Conservation (phyloP, 2,797 vertebrate genomes). For the Echeneis naucrates region DNA sequence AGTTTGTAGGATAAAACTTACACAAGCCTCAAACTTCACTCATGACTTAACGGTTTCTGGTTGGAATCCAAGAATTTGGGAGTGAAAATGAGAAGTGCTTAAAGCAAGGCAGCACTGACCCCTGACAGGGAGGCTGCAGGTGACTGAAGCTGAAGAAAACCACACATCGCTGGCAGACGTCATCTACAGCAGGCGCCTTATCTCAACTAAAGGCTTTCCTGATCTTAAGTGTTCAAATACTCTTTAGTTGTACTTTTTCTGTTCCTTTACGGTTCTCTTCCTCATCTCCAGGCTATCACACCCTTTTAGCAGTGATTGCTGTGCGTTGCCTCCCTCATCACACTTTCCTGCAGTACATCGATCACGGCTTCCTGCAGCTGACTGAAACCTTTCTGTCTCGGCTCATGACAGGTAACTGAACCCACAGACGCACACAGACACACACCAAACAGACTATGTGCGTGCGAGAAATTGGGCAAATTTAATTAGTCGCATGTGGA, state of each 20-base stretch:
- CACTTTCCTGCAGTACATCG: slow-evolving; percentile 90
- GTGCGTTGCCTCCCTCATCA: slow-evolving; percentile 89
- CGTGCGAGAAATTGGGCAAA: not conserved
- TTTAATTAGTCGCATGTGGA: not conserved
- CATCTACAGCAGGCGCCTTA: not conserved
- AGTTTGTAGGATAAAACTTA: not conserved
- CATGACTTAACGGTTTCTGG: slow-evolving; percentile 6
- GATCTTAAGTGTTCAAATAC: not conserved
- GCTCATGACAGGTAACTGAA: slow-evolving; percentile 87
- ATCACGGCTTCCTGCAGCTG: slow-evolving; percentile 87
- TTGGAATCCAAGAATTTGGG: slow-evolving; percentile 9
- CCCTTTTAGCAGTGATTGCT: slow-evolving; percentile 86
- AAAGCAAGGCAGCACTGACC: not conserved
- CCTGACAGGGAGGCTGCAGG: not conserved
- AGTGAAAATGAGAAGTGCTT: not conserved
- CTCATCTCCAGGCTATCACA: slow-evolving; percentile 88
- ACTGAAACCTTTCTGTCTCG: slow-evolving; percentile 88
- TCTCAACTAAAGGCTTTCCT: not conserved
- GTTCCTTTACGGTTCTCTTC: slow-evolving; percentile 4
- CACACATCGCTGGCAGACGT: not conserved
- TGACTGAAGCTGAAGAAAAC: not conserved
- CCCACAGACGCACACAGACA: not conserved
- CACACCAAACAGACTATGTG: too few species aligned
- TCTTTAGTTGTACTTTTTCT: not conserved
- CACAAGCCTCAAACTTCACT: slow-evolving; percentile 9